Evolutionary conservation across 2,797 vertebrate genomes (phyloP).

Genomic region (Helarctos malayanus): DNA sequence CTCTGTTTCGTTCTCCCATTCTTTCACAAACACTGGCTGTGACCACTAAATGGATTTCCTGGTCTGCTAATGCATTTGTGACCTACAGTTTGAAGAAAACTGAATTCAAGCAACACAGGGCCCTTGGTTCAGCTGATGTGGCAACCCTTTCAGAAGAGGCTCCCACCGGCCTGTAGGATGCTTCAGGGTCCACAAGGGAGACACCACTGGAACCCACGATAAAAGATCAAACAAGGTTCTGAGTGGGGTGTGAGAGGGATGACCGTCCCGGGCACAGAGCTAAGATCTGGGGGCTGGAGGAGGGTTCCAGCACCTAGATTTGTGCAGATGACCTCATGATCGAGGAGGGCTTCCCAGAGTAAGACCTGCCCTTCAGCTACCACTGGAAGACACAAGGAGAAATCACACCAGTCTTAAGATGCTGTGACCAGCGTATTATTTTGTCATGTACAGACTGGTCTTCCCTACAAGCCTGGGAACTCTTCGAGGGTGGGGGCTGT

Average conservation of each 20-base stretch:
- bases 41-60: neutral
- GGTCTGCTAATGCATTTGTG: neutral
- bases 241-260: neutral
- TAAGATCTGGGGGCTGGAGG: neutral
- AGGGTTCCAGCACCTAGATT: too few species aligned
- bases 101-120: neutral
- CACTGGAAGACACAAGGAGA: neutral
- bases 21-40: neutral
- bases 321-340: neutral
- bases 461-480: neutral
- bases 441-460: neutral
- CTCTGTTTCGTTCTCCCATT: neutral
- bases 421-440: rapidly evolving
- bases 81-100: neutral
- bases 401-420: neutral
- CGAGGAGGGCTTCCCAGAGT: neutral
- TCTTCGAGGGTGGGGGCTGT: neutral
- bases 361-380: neutral
- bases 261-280: neutral
- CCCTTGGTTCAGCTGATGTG: neutral
- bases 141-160: neutral
- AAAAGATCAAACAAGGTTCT: neutral
- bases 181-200: neutral
- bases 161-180: neutral
- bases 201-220: neutral